phyloP scores from a whole-genome alignment of 2,113 vertebrate species.

The Chionomys nivalis region DNA sequence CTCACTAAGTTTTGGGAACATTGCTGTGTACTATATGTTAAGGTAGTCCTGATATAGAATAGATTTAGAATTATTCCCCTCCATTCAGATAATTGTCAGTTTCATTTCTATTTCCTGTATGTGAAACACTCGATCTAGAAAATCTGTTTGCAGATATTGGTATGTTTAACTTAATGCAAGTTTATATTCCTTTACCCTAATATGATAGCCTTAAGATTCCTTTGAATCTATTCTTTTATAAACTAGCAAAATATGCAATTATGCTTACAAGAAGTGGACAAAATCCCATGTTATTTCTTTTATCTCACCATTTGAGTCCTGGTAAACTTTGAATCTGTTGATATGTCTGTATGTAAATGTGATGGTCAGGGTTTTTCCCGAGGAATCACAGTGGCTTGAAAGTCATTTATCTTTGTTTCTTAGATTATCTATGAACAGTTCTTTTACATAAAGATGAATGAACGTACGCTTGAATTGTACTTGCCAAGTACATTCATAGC shows the following conservation, averaged over 20 bases:
- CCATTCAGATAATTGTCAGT: not conserved
- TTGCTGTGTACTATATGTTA: not conserved
- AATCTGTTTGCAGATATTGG: not conserved
- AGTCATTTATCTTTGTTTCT: not conserved
- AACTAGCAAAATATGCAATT: not conserved
- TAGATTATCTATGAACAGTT: not conserved
- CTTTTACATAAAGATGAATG: not conserved
- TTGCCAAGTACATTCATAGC: not conserved
- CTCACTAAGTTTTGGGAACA: not conserved
- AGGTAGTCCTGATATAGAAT: not conserved
- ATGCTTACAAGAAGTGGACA: not conserved
- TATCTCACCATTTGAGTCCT: not conserved
- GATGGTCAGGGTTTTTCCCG: fast-evolving
- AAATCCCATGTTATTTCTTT: not conserved
- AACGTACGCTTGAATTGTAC: not conserved
- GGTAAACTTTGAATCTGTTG: not conserved
- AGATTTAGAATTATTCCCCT: not conserved
- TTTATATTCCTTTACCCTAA: not conserved
- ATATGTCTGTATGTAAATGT: not conserved
- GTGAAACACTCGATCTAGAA: not conserved
- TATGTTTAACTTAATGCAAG: not conserved
- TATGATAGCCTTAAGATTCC: not conserved
- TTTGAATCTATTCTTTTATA: not conserved
- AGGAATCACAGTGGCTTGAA: not conserved
- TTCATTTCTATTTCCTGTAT: not conserved